phyloP scores from a whole-genome alignment of 2,888 invertebrate species.

The Lissonota sp. region DNA sequence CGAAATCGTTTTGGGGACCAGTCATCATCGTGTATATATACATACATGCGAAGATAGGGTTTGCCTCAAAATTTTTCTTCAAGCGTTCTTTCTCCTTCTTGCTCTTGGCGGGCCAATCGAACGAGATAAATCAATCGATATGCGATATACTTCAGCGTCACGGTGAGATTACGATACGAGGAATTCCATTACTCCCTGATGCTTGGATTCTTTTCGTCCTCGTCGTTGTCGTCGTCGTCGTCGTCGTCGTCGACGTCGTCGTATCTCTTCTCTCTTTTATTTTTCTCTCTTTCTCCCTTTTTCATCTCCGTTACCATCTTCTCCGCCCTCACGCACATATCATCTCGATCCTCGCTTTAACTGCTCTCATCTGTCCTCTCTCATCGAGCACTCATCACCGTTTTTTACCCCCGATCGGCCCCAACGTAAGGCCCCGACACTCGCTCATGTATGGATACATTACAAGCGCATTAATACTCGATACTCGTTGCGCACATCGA shows the following conservation, averaged over 20 bases:
- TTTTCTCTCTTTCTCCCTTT: constrained; percentile 33
- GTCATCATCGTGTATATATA: constrained; percentile 54
- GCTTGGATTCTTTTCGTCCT: constrained; percentile 60
- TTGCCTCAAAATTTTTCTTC: constrained; percentile 48
- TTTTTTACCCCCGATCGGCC: constrained; percentile 28
- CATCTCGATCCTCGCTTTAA: constrained; percentile 45
- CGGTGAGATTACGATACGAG: constrained; percentile 66
- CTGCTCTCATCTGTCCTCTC: constrained; percentile 58
- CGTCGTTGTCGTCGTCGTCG: constrained; percentile 65
- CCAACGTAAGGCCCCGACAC: constrained; percentile 55
- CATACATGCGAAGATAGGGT: constrained; percentile 24
- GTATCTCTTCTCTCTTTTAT: constrained; percentile 42
- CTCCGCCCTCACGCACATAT: constrained; percentile 65
- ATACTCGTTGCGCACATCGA: background rate
- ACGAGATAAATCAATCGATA: constrained; percentile 82
- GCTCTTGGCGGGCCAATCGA: constrained; percentile 70
- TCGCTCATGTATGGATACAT: constrained; percentile 8
- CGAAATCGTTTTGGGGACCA: constrained; percentile 66
- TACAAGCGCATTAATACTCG: background rate
- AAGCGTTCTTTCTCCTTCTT: constrained; percentile 31
- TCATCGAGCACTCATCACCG: constrained; percentile 59
- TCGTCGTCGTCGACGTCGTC: constrained; percentile 65
- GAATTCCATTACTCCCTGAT: constrained; percentile 64
- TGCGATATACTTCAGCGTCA: constrained; percentile 76
- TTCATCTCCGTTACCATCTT: constrained; percentile 3